Evolutionary conservation across 2,797 vertebrate species (phyloP).

Genomic region (Molothrus aeneus): DNA sequence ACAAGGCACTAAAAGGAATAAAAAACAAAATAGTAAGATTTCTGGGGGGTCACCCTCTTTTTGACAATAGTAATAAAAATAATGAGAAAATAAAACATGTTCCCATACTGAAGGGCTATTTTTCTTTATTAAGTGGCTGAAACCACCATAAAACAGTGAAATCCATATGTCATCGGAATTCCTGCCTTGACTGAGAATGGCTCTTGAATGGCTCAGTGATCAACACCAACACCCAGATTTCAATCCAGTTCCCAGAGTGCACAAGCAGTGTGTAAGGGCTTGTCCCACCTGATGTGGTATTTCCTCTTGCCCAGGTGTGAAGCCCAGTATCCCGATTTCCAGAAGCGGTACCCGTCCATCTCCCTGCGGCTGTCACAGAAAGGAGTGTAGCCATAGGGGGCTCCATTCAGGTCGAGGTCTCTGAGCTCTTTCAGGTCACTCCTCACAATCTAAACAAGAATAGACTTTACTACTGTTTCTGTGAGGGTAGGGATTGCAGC

Average conservation of each 20-base stretch:
- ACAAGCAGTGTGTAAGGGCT: background rate
- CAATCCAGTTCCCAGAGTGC: background rate
- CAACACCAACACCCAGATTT: background rate
- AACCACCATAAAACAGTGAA: background rate
- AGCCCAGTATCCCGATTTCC: conserved; percentile 96
- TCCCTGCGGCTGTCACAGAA: conserved; percentile 94
- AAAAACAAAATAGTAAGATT: background rate
- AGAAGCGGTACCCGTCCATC: conserved; percentile 98
- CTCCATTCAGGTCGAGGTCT: conserved; percentile 88
- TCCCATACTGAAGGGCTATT: background rate
- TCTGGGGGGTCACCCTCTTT: background rate
- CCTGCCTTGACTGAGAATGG: background rate
- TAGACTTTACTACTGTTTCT: background rate
- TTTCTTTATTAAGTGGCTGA: background rate
- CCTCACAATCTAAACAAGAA: conserved; percentile 86
- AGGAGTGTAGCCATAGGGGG: conserved; percentile 94
- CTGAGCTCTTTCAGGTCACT: conserved; percentile 91
- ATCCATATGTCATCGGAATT: background rate
- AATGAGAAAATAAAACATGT: background rate
- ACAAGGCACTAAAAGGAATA: conserved; percentile 84
- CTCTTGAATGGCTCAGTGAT: background rate
- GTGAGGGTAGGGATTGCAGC: background rate
- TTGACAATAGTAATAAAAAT: background rate
- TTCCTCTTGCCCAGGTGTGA: conserved; percentile 90
- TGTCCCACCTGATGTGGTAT: conserved; percentile 94